Percentiles rank a stretch among this genome's conserved stretches.
Evolutionary conservation across 2,797 vertebrate species (phyloP).

Genomic region (Gallinago stenura): DNA sequence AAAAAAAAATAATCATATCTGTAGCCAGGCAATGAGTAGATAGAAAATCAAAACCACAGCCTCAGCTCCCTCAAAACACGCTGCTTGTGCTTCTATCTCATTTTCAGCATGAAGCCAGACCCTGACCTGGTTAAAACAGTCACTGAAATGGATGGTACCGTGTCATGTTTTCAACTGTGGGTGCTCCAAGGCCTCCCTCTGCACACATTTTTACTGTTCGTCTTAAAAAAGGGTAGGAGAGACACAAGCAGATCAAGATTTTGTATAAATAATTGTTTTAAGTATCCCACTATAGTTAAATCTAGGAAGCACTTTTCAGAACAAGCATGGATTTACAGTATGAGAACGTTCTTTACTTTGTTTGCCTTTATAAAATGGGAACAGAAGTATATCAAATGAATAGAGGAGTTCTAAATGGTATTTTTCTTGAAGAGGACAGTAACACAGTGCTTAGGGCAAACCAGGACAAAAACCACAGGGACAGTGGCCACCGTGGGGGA

Average conservation of each 20-base stretch:
- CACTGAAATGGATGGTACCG: neutral
- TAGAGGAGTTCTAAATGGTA: neutral
- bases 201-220: neutral
- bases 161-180: neutral
- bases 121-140: neutral
- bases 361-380: neutral
- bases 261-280: neutral
- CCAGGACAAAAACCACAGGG: too few relatives aligned
- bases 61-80: neutral
- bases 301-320: neutral
- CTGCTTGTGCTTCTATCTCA: neutral
- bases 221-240: neutral
- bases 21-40: neutral
- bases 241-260: neutral
- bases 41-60: neutral
- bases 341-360: neutral
- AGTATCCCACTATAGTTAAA: neutral
- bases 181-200: neutral
- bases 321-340: neutral
- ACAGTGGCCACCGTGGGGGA: neutral
- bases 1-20: too few relatives aligned
- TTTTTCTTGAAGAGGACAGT: neutral
- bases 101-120: neutral
- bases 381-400: neutral
- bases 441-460: accelerated